Evolutionary conservation across 2,888 invertebrate species (phyloP).

Genomic region (Epinotia bilunana): DNA sequence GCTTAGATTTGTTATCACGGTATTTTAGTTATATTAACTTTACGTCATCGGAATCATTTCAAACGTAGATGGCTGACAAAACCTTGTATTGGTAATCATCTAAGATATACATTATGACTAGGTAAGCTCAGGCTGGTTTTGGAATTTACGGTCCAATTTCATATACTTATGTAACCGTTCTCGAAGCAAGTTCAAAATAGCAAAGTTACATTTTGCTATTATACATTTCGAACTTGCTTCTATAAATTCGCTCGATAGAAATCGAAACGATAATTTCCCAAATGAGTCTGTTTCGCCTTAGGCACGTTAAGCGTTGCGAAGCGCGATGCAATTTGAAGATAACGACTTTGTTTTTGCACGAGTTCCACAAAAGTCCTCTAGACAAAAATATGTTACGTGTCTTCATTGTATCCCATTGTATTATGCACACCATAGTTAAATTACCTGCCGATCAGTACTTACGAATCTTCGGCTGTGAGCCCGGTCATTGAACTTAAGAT

Average conservation of each 20-base stretch:
- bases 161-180: too few species aligned
- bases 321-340: too few species aligned
- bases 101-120: not conserved
- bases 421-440: too few species aligned
- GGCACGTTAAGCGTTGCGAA: not conserved
- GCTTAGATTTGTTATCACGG: not conserved
- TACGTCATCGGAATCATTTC: not conserved
- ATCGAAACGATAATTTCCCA: not conserved
- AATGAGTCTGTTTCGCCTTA: not conserved
- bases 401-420: not conserved
- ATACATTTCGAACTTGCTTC: too few species aligned
- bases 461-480: not conserved
- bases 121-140: not conserved
- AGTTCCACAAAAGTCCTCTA: not conserved
- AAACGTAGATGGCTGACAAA: not conserved
- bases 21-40: not conserved
- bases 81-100: not conserved
- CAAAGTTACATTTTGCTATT: too few species aligned
- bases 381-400: not conserved
- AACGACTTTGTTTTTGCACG: too few species aligned
- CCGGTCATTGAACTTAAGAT: constrained; percentile 35
- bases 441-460: constrained; percentile 10
- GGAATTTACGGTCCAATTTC: not conserved
- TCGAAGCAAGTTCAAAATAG: too few species aligned
- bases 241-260: not conserved